A percentile compares a stretch with the other conserved stretches of the same genome.
Conservation (phyloP, 1,140 invertebrate species). For the Wasmannia auropunctata region DNA sequence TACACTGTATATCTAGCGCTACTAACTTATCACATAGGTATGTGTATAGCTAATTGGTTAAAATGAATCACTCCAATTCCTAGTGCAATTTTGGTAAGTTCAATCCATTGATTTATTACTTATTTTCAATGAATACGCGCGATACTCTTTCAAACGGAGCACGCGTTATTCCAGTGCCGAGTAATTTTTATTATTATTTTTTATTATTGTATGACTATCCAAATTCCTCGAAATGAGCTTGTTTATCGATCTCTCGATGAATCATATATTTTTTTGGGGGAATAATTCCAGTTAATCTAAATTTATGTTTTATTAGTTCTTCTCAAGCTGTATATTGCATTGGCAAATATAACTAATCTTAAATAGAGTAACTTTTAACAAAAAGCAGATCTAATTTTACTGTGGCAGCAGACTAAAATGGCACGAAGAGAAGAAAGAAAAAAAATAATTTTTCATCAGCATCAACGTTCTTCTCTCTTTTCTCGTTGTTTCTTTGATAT, state of each 20-base stretch:
- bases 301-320: conserved; percentile 17
- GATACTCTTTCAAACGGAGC: neutral
- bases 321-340: neutral
- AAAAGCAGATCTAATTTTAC: conserved; percentile 39
- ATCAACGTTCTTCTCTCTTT: conserved; percentile 57
- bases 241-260: neutral
- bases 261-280: conserved; percentile 4
- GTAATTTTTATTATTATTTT: conserved; percentile 18
- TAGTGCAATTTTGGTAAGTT: conserved; percentile 81
- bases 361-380: neutral
- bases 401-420: conserved; percentile 82
- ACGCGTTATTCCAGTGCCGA: conserved; percentile 28
- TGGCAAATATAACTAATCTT: conserved; percentile 16
- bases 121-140: conserved; percentile 14
- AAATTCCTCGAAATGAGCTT: neutral
- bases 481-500: neutral
- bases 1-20: conserved; percentile 58
- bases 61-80: conserved; percentile 80
- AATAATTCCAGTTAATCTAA: neutral
- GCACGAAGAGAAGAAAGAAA: conserved; percentile 64
- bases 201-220: conserved; percentile 9
- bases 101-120: conserved; percentile 69
- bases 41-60: conserved; percentile 80
- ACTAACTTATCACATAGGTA: conserved; percentile 32
- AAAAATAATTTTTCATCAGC: conserved; percentile 57